Base-by-base conservation (phyloP, 2,888 invertebrate genomes). In the Gastrophysa polygoni region DNA sequence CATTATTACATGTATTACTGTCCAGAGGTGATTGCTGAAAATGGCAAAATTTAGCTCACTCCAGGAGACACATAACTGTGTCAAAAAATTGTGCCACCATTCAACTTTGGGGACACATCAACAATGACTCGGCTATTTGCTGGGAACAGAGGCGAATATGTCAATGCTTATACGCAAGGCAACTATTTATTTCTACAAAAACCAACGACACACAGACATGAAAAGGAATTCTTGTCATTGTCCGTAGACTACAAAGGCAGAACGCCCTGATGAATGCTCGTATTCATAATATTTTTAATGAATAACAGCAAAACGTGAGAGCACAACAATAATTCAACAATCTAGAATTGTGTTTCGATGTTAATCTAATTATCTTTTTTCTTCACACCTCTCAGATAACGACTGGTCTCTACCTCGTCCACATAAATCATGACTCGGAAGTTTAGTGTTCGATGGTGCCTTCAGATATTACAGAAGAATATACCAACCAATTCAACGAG, bases 261-360 rank as follows among this genome's bases (percentile, higher is more conserved):
- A 59, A 4, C 38, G 38, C 14, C 11, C 14, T 38, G 38, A 57
- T 59, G 63, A 59, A 59, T 52, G 58, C 57, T 32, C 32, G 56
- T 55, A 63, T 63, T 63, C 58, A 61, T 64, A 58, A 61, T 54
- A 61, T 64, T 64, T 60, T 64, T 58, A 58, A 56, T 64, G 64
- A 61, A 58, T 59, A 50, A 57, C 56, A 51, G 56, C 52, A 43
- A 52, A 49, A 51, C 47, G 58, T 57, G 61, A 64, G 56, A 58
- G 61, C 58, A 59, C 21, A 57, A 57, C 28, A 61, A 50, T 58
- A 59, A 60, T 61, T 55, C 44, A 61, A 64, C 61, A 64, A 64
- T 64, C 47, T 44, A 32, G 55, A 58, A 61, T 58, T 61, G 64
- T 58, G 44, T 57, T 61, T 64, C 47, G 55, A 55, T 55, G 58